Conservation (phyloP, 92 coral and sea anemone species). For the Epizoanthus stellaris region DNA sequence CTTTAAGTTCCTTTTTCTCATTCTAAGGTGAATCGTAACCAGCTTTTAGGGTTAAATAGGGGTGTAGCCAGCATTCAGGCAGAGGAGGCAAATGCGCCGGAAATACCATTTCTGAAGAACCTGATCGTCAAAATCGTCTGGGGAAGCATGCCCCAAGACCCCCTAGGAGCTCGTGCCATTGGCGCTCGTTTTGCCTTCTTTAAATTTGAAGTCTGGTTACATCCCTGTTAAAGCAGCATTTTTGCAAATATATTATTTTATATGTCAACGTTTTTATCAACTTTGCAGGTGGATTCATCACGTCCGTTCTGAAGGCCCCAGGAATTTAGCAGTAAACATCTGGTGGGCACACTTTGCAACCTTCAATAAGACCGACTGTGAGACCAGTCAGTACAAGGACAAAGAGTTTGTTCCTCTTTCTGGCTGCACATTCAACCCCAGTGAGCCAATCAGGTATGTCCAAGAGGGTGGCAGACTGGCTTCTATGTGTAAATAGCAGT, state of each 20-base stretch:
- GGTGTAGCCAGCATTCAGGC: no score
- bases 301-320: conserved; percentile 86
- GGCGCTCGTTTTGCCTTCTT: no score
- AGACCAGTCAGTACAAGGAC: conserved; percentile 74
- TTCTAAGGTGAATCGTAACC: no score
- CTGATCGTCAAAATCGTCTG: no score
- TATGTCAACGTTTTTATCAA: neutral
- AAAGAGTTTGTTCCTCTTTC: conserved; percentile 74
- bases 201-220: no score
- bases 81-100: no score
- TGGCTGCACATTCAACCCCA: conserved; percentile 68
- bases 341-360: conserved; percentile 90
- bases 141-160: no score
- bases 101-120: no score
- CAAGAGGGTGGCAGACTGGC: neutral
- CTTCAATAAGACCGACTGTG: conserved; percentile 88
- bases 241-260: neutral
- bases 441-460: conserved; percentile 68
- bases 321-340: conserved; percentile 94
- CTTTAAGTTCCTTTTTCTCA: no score
- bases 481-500: neutral
- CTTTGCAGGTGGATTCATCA: conserved; percentile 94
- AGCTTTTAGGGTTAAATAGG: no score
- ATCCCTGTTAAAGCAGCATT: no score
- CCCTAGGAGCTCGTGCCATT: no score